phyloP scores from a whole-genome alignment of 1,140 invertebrate genomes.

The Ptiloglossa arizonensis region DNA sequence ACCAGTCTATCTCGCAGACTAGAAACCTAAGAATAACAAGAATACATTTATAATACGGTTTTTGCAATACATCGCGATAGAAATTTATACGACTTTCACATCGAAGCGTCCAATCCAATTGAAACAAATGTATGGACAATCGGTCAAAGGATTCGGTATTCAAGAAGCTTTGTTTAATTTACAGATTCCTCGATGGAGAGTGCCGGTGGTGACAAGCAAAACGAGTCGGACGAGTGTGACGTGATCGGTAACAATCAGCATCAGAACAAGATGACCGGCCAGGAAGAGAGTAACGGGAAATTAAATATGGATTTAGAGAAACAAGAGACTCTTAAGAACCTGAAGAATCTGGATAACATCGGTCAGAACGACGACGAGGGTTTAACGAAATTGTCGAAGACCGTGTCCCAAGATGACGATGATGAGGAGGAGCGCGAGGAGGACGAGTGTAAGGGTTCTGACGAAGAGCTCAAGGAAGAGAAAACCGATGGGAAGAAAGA shows the following conservation, averaged over 20 bases:
- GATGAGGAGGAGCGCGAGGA: conserved; percentile 58
- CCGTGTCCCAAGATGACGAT: conserved; percentile 58
- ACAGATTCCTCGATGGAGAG: conserved; percentile 77
- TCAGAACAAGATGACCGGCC: conserved; percentile 50
- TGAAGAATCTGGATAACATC: conserved; percentile 55
- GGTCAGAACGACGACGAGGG: conserved; percentile 28
- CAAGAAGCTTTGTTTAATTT: conserved; percentile 22
- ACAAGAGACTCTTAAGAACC: conserved; percentile 48
- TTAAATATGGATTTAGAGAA: conserved; percentile 33
- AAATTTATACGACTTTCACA: no score
- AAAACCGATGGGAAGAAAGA: conserved; percentile 61
- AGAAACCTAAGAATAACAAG: no score
- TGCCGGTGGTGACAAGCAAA: conserved; percentile 71
- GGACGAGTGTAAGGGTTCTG: conserved; percentile 59
- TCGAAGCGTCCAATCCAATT: no score
- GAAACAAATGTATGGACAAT: no score
- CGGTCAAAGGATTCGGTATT: background rate
- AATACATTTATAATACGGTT: no score
- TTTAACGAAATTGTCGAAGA: conserved; percentile 40
- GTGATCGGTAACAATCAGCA: conserved; percentile 51
- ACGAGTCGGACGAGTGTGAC: conserved; percentile 73
- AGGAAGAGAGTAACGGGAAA: conserved; percentile 30
- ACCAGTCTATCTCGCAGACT: no score
- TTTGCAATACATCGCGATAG: no score
- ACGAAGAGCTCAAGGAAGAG: conserved; percentile 54